Conservation (phyloP, 2,797 vertebrate species). For the Lagothrix lagotricha region DNA sequence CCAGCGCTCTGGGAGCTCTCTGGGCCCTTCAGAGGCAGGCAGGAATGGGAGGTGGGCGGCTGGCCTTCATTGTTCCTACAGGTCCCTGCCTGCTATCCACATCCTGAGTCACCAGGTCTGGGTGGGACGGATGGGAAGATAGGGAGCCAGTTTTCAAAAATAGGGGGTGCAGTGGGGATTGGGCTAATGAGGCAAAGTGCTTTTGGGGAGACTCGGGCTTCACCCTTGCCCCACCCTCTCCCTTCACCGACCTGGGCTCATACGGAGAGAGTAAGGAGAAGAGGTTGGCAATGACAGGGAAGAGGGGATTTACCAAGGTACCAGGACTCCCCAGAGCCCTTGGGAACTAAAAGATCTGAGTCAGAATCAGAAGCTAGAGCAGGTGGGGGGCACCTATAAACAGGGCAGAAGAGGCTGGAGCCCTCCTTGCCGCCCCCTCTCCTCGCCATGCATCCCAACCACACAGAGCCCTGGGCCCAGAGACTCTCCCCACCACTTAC, state of each 20-base stretch:
- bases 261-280: neutral
- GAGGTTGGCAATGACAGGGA: neutral
- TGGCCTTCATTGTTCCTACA: fast-evolving
- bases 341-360: neutral
- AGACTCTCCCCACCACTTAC: neutral
- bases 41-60: neutral
- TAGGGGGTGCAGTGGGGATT: fast-evolving
- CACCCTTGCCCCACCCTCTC: neutral
- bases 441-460: neutral
- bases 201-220: neutral
- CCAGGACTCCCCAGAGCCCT: neutral
- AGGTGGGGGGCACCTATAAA: neutral
- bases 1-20: neutral
- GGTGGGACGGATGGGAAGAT: neutral
- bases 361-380: neutral
- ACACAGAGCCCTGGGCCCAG: neutral
- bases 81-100: neutral
- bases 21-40: neutral
- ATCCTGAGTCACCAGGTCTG: neutral
- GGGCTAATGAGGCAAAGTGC: neutral
- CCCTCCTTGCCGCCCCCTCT: neutral
- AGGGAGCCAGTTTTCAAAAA: neutral
- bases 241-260: neutral
- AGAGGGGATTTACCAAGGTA: neutral
- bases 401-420: neutral